These are phyloP conservation scores for Capromys pilorides DNA, from an alignment of 2,797 vertebrate genomes.

Conservation along the genomic window DNA sequence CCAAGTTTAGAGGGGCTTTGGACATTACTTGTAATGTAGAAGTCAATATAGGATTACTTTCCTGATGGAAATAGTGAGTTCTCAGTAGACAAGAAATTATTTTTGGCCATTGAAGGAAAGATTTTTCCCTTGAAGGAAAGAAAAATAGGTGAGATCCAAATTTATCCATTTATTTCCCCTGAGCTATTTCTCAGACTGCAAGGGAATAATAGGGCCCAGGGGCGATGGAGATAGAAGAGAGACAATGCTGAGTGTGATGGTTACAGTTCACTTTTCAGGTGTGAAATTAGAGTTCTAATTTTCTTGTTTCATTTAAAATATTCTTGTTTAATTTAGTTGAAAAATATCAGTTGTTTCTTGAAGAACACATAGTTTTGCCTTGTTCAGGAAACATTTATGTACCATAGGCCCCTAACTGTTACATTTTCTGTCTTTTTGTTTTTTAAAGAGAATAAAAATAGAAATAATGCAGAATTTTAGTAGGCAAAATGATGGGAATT, in stretches of 20 bases:
- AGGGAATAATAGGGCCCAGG: not conserved
- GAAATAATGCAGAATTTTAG: too few species aligned
- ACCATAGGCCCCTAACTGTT: not conserved
- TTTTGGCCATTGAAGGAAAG: too few species aligned
- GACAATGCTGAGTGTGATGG: not conserved
- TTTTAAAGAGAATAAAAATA: too few species aligned
- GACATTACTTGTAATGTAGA: not conserved
- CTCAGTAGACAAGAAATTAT: not conserved
- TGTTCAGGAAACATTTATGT: not conserved
- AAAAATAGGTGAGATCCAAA: not conserved
- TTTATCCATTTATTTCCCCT: not conserved
- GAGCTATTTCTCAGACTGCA: not conserved
- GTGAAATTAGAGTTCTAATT: not conserved
- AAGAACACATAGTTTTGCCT: not conserved
- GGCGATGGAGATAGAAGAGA: not conserved
- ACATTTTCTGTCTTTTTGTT: too few species aligned
- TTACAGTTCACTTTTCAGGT: not conserved
- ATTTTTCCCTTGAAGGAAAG: not conserved
- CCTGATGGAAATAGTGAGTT: not conserved
- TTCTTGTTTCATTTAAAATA: not conserved
- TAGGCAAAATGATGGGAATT: too few species aligned
- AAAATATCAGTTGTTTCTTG: not conserved
- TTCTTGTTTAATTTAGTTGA: not conserved
- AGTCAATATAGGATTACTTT: not conserved
- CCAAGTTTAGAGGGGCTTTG: not conserved